Conservation (phyloP, 2,797 vertebrate species). For the Acipenser oxyrinchus region DNA sequence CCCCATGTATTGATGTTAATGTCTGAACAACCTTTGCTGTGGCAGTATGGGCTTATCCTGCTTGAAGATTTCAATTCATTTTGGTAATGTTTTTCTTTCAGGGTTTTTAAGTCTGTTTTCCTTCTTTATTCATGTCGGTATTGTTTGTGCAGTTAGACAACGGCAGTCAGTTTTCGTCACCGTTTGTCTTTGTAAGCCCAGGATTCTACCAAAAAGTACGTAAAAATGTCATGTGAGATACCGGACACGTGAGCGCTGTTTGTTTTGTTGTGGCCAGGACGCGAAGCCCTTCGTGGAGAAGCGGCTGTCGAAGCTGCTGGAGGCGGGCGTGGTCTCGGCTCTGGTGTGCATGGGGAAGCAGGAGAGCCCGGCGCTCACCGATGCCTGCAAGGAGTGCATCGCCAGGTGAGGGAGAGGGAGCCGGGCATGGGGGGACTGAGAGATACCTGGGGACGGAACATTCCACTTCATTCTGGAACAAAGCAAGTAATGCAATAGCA, state of each 20-base stretch:
- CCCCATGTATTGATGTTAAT: too few relatives aligned
- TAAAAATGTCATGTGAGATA: not conserved
- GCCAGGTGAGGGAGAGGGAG: slow-evolving; percentile 59
- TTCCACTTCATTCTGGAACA: too few relatives aligned
- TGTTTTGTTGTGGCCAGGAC: slow-evolving; percentile 59
- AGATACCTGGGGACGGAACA: not conserved
- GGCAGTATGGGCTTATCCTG: not conserved
- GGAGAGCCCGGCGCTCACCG: slow-evolving; percentile 78
- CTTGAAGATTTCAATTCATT: not conserved
- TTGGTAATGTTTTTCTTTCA: not conserved
- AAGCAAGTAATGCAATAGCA: too few relatives aligned
- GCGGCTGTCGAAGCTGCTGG: slow-evolving; percentile 77
- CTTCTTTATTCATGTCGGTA: not conserved
- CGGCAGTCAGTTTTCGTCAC: too few relatives aligned
- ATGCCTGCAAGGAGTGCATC: slow-evolving; percentile 80
- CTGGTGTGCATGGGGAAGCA: slow-evolving; percentile 90
- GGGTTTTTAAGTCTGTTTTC: not conserved
- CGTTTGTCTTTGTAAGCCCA: too few relatives aligned
- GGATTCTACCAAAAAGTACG: too few relatives aligned
- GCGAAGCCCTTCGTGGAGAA: slow-evolving; percentile 69
- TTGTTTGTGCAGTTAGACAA: too few relatives aligned
- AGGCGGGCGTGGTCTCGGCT: slow-evolving; percentile 81
- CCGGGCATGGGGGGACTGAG: not conserved
- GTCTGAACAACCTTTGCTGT: too few relatives aligned
- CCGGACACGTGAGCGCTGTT: not conserved